Evolutionary conservation across 2,113 vertebrate genomes (phyloP), one percentile per base, ranked within the genome.

Genomic region (Chloropsis hardwickii): DNA sequence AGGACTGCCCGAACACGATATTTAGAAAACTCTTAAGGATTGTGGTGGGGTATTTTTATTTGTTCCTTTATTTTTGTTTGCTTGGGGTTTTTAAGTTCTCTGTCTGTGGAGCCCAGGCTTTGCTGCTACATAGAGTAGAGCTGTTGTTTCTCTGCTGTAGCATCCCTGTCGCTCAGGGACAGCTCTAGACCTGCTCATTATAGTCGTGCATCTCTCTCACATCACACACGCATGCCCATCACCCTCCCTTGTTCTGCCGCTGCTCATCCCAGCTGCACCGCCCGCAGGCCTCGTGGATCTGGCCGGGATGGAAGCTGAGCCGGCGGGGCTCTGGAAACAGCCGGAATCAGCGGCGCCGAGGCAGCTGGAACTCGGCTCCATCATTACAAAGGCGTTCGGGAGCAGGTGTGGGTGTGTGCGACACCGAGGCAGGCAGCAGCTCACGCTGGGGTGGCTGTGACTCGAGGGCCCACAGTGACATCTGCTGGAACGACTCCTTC

Each of bases 391-490:
- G 37, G 37, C 37, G 37, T 37, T 37, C 37, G 37, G 37, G 37
- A 40, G 40, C 40, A 40, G 40, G 40, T 12, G 12, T 40, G 40
- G 40, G 12, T 40, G 62, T 53, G 58, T 21, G 62, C 11, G 65
- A 50, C 86, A 37, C 77, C 53, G 23, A 48, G 88, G 77, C 76
- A 42, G 93, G 76, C 60, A 65, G 67, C 62, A 22, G 62, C 81
- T 56, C 35, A 39, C 64, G 87, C 58, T 1, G 44, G 18, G 29
- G 12, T 7, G 39, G n/a, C 44, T 67, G 74, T 12, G 62, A 97
- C 91, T 90, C 60, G 50, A 94, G 91, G 70, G 82, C 51, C 73
- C 97, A 97, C 97, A 98, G 97, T 97, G 97, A 98, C 98, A 98
- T 95, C 98, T 98, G 74, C 97, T 96, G 98, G 97, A 93, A 20